Evolutionary conservation across 2,888 invertebrate genomes (phyloP), one percentile per base, ranked within the genome.

Genomic region (Caenorhabditis uteleia): DNA sequence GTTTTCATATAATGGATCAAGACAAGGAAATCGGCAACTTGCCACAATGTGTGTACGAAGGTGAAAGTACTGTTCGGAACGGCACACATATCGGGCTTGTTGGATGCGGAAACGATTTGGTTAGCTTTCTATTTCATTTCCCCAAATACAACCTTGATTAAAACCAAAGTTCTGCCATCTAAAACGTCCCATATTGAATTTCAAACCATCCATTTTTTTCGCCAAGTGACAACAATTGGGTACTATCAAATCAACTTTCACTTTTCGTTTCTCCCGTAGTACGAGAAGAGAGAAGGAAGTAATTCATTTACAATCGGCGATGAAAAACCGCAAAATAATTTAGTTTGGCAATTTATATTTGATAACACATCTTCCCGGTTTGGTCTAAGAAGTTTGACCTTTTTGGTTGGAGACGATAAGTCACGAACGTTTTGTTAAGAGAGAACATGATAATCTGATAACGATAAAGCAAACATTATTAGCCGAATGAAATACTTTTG

Each of bases 71-170:
- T 34, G 44, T 47, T 46, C 46, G 62, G 43, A 53, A 64, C 40
- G 56, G 59, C 29, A 67, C 73, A 6, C 55, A 26, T 5, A 68
- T 78, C 27, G 68, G 75, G 12, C 51, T 78, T 2, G 64, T 68
- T 25, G 78, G 78, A 14, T 78, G 78, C 55, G 76, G 68, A 21
- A 48, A 62, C 8, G 44, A 68, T 43, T 64, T 67, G 72, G 77
- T 77, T 51, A 50, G 40, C 45, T 51, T 29, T 34, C 34, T 10
- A 7, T 29, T 29, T 29, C 31, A 29, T 29, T 29, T 29, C n/a
- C n/a, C n/a, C n/a, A n/a, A n/a, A n/a, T n/a, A 16, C 29, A 43
- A 43, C 48, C 29, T 48, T 56, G 47, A 43, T 16, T 27, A 55
- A 55, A 36, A 36, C 26, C 26, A 16, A 26, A 43, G 25, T 25